Evolutionary conservation across 2,888 invertebrate genomes (phyloP), one percentile per base, ranked within the genome.

Genomic region (Halocaridina rubra): DNA sequence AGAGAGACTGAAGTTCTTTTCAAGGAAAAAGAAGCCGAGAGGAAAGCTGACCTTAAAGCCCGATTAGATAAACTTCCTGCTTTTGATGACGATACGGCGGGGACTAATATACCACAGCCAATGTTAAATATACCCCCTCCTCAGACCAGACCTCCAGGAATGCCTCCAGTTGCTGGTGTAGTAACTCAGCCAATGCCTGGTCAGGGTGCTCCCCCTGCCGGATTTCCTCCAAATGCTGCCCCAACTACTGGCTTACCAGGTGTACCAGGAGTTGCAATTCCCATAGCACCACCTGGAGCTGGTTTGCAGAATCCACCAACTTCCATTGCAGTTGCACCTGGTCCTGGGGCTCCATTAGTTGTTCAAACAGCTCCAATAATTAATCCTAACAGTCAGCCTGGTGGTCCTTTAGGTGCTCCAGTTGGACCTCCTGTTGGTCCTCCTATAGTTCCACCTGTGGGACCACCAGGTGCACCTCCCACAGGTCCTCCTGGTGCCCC

Each of bases 151-250:
- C 94, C 94, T 53, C 94, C 94, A 0, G 94, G 94, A 1, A 93
- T 94, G 1, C 94, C 94, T 7, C 94, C 95, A 16, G 67, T 84
- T 93, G 89, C 93, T 94, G 13, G 88, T 91, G 27, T 90, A 92
- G 75, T 90, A 92, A 89, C 93, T 94, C 24, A 92, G 0, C 74
- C 19, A 2, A 19, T 10, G 13, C 19, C 74, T 93, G 61, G 92
- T 92, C 69, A 93, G 94, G 19, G 93, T 93, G 1, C 92, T 92
- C 24, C 91, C 91, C 5, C 91, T 91, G 3, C 91, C 91, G 89
- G 92, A 89, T 89, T 93, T 91, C 81, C 90, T 90, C 39, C 91
- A 90, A 33, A 32, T 39, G 22, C 74, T 27, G 13, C 80, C 32
- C 22, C 81, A 61, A 3, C 27, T 81, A 3, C 74, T 75, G 77